These are phyloP conservation scores for Phyllopteryx taeniolatus DNA, from an alignment of 2,113 vertebrate species.

Conservation along the genomic window DNA sequence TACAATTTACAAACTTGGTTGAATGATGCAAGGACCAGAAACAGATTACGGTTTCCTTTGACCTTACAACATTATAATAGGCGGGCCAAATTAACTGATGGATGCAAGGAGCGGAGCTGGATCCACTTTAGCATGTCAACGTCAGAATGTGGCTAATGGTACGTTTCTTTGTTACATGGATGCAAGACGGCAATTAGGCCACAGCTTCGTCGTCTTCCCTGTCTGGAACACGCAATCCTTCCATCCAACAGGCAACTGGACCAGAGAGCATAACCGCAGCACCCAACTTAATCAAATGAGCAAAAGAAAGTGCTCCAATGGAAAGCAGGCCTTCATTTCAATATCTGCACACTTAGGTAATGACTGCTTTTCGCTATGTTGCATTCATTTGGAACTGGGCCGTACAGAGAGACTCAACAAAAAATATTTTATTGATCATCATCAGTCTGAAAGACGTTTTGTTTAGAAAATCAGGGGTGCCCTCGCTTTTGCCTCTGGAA, in stretches of 20 bases:
- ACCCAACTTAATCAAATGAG: background rate
- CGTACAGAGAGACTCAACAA: too few relatives aligned
- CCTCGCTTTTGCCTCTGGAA: too few relatives aligned
- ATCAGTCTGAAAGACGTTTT: too few relatives aligned
- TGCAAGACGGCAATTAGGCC: slow-evolving; percentile 2
- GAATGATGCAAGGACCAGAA: background rate
- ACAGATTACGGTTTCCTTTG: background rate
- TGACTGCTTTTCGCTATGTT: background rate
- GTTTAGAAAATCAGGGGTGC: too few relatives aligned
- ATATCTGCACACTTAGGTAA: background rate
- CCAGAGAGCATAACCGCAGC: background rate
- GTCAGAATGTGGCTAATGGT: slow-evolving; percentile 2
- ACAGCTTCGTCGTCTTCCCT: background rate
- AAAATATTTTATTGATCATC: too few relatives aligned
- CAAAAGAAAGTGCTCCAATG: background rate
- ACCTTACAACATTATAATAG: background rate
- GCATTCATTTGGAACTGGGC: too few relatives aligned
- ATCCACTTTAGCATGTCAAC: background rate
- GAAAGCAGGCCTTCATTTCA: background rate
- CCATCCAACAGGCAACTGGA: background rate
- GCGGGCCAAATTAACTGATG: background rate
- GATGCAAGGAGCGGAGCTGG: background rate
- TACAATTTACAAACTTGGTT: background rate
- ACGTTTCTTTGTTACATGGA: background rate
- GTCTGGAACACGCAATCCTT: background rate